These are phyloP conservation scores for Hedychridium roseum DNA, from an alignment of 2,888 invertebrate species.

Conservation along the genomic window DNA sequence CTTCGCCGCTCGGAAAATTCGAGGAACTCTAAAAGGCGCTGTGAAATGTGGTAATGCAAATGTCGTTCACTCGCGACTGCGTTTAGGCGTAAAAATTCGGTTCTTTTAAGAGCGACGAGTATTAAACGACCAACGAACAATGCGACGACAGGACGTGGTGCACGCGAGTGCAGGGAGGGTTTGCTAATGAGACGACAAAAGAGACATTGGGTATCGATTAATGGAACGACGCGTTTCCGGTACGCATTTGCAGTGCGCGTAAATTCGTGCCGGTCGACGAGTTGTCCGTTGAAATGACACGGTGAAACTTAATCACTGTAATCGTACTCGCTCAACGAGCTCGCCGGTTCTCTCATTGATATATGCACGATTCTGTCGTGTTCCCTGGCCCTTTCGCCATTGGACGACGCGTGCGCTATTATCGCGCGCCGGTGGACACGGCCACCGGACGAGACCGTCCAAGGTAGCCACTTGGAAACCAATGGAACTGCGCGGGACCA, in stretches of 20 bases:
- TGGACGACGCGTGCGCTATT: slow-evolving; percentile 14
- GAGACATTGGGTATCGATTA: no score
- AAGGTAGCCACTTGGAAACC: slow-evolving; percentile 9
- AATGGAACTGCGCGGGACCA: slow-evolving; percentile 20
- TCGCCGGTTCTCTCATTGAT: slow-evolving; percentile 23
- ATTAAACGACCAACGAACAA: no score
- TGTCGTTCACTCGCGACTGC: no score
- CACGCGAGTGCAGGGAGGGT: no score
- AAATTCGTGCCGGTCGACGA: slow-evolving; percentile 33
- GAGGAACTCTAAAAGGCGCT: no score
- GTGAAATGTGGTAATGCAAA: no score
- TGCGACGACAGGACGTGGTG: no score
- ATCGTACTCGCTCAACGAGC: slow-evolving; percentile 25
- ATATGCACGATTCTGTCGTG: slow-evolving; percentile 1
- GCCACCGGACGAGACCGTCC: neutral
- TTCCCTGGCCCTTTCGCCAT: neutral
- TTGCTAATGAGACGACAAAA: no score
- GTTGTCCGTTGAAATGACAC: slow-evolving; percentile 28
- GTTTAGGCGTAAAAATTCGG: no score
- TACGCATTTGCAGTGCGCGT: slow-evolving; percentile 34
- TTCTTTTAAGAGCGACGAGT: no score
- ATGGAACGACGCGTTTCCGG: slow-evolving; percentile 32
- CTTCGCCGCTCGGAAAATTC: no score
- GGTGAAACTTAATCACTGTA: slow-evolving; percentile 39
- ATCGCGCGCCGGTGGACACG: neutral